Evolutionary conservation across 2,113 vertebrate genomes (phyloP), one percentile per base, ranked within the genome.

Genomic region (Manacus vitellinus): DNA sequence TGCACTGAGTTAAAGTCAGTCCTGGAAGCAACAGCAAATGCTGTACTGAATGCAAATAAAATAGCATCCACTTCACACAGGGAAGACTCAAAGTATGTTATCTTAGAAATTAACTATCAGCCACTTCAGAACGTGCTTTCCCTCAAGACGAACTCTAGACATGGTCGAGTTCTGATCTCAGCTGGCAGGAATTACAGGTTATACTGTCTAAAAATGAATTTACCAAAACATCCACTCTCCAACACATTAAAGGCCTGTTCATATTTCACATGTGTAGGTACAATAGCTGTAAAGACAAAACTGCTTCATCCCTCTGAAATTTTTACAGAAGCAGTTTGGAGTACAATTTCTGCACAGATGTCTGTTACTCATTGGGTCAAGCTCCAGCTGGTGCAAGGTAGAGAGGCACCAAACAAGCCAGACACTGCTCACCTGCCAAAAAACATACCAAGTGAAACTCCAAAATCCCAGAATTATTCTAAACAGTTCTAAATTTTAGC

Each of bases 151-250:
- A 54, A 12, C 31, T 70, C 46, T 21, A 58, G 3, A 51, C 5
- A 14, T 1, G 1, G 41, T 46, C 35, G 46, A 3, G 0, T 10
- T 41, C 37, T 54, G 19, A 85, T 23, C 28, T 21, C 6, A 41
- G 27, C 6, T 54, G 13, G 35, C 20, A 59, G 15, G 9, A 43
- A 18, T 39, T 72, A 6, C 10, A 63, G 44, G 30, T 56, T 72
- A 66, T 33, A 27, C 14, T 44, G 19, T 15, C 19, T 90, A 61
- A 66, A 92, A 68, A 23, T 46, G 3, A 54, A 33, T 68, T 90
- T 51, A 56, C 11, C 14, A 12, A 65, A 79, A 21, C 10, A 25
- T n/a, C 33, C 19, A 31, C 35, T 80, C 43, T 39, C 28, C n/a
- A 71, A 55, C n/a, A 58, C 31, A 47, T 33, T 43, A n/a, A 79